phyloP scores from a whole-genome alignment of 2,113 vertebrate genomes.

The Hippocampus zosterae region DNA sequence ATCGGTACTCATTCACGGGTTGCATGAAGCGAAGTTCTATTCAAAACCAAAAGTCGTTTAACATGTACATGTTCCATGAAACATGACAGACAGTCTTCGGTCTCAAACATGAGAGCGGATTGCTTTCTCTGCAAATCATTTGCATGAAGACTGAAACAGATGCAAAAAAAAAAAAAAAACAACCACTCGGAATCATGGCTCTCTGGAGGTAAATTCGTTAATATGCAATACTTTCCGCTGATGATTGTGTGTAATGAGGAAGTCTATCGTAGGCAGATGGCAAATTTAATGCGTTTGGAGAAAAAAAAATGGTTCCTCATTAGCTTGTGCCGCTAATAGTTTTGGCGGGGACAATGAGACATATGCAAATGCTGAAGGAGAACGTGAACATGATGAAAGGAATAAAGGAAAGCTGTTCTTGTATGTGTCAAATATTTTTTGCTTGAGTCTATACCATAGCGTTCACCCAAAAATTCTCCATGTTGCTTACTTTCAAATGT shows the following conservation, averaged over 20 bases:
- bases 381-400: conserved; percentile 2
- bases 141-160: neutral
- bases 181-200: neutral
- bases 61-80: neutral
- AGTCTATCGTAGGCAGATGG: conserved; percentile 15
- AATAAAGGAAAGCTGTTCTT: conserved; percentile 2
- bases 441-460: neutral
- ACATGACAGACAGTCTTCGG: neutral
- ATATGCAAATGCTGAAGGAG: neutral
- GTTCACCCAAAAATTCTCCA: neutral
- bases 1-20: neutral
- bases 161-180: neutral
- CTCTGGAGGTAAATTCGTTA: neutral
- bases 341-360: neutral
- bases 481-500: conserved; percentile 2
- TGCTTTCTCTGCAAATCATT: conserved; percentile 5
- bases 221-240: conserved; percentile 15
- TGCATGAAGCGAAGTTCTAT: neutral
- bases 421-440: neutral
- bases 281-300: conserved; percentile 2
- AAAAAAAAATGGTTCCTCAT: conserved; percentile 10
- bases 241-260: conserved; percentile 9
- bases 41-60: neutral
- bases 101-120: neutral
- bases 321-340: conserved; percentile 1